Percentiles rank a stretch among this genome's conserved stretches.
These are phyloP conservation scores for Leucopternis melanops DNA, from an alignment of 2,113 vertebrate species.

Conservation along the genomic window DNA sequence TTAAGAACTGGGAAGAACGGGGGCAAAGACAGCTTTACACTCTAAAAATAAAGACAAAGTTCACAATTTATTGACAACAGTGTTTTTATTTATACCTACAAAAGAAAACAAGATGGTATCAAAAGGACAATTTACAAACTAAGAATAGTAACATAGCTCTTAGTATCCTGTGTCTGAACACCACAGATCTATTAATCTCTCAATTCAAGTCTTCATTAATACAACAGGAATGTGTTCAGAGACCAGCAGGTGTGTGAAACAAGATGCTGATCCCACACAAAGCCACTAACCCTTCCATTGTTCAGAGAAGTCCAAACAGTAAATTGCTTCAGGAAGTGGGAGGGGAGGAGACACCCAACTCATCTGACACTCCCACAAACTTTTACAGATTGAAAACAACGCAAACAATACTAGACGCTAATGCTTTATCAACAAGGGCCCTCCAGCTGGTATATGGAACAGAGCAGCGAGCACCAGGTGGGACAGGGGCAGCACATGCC, in stretches of 20 bases:
- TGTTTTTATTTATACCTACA: slow-evolving; percentile 85
- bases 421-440: slow-evolving; percentile 6
- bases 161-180: slow-evolving; percentile 74
- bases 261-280: slow-evolving; percentile 67
- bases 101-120: slow-evolving; percentile 86
- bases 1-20: background rate
- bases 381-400: slow-evolving; percentile 15
- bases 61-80: slow-evolving; percentile 75
- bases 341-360: slow-evolving; percentile 46
- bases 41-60: slow-evolving; percentile 64
- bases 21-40: background rate
- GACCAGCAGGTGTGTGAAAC: slow-evolving; percentile 66
- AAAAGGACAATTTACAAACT: slow-evolving; percentile 83
- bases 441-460: slow-evolving; percentile 11
- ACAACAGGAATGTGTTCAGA: slow-evolving; percentile 78
- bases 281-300: slow-evolving; percentile 67
- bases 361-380: slow-evolving; percentile 23
- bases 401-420: background rate
- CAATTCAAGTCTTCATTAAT: slow-evolving; percentile 68
- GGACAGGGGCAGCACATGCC: slow-evolving; percentile 29
- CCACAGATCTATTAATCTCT: slow-evolving; percentile 69
- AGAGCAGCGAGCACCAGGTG: slow-evolving; percentile 32
- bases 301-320: slow-evolving; percentile 61
- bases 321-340: slow-evolving; percentile 49
- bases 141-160: slow-evolving; percentile 77